Evolutionary conservation across 2,888 invertebrate species (phyloP).

Genomic region (Melieria omissa): DNA sequence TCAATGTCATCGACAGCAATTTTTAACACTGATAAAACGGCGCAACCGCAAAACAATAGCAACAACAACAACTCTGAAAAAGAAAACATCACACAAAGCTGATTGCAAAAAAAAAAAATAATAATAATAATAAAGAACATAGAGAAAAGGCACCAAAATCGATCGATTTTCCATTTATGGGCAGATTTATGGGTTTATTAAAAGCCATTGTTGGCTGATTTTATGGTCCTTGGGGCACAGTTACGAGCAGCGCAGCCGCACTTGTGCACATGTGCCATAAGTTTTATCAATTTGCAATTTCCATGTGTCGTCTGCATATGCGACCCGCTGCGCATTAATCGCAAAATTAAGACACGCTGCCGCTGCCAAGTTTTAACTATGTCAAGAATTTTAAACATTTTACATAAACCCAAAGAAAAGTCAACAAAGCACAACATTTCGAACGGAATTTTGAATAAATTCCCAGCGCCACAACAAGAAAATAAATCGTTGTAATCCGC

Average conservation of each 20-base stretch:
- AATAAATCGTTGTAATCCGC: neutral
- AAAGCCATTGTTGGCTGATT: constrained; percentile 24
- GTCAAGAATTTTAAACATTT: constrained; percentile 13
- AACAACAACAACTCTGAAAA: too few relatives aligned
- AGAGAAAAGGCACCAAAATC: neutral
- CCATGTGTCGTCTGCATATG: neutral
- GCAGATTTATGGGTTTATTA: constrained; percentile 28
- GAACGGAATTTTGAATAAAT: constrained; percentile 6
- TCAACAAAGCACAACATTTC: neutral
- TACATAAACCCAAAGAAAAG: neutral
- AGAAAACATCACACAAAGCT: too few relatives aligned
- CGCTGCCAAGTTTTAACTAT: constrained; percentile 6
- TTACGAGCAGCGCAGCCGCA: neutral
- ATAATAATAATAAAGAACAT: neutral
- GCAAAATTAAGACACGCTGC: constrained; percentile 21
- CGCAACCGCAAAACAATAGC: too few relatives aligned
- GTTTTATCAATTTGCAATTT: constrained; percentile 4
- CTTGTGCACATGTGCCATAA: neutral
- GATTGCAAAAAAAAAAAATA: too few relatives aligned
- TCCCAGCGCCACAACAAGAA: too few relatives aligned
- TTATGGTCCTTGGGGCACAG: constrained; percentile 23
- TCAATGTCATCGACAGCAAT: too few relatives aligned
- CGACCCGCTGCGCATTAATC: constrained; percentile 9
- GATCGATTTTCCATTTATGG: constrained; percentile 23
- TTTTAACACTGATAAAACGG: too few relatives aligned